Evolutionary conservation across 1,140 invertebrate genomes (phyloP).

Genomic region (Catajapyx aquilonaris): DNA sequence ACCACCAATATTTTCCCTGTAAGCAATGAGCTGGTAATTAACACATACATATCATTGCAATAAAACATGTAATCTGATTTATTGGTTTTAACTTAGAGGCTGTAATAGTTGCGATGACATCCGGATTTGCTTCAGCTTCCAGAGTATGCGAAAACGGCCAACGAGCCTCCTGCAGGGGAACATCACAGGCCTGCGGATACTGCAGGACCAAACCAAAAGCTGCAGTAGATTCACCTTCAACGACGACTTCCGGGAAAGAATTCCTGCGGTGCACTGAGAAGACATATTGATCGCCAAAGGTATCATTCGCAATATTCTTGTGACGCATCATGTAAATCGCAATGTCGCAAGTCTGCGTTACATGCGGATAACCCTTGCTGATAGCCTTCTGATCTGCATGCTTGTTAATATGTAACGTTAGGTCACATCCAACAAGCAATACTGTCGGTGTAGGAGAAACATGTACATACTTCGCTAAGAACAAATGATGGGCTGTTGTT

Average conservation of each 20-base stretch:
- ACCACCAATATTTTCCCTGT: too few relatives aligned
- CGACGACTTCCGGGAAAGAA: conserved; percentile 1
- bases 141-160: conserved; percentile 1
- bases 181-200: background rate
- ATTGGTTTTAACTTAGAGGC: too few relatives aligned
- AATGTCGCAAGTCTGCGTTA: background rate
- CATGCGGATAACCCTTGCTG: background rate
- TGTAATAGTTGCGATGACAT: too few relatives aligned
- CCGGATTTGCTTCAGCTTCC: too few relatives aligned
- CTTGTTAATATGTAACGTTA: background rate
- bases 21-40: too few relatives aligned
- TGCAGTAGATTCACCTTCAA: conserved; percentile 1
- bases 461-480: too few relatives aligned
- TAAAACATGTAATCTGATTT: too few relatives aligned
- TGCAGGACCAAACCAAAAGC: conserved; percentile 1
- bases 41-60: too few relatives aligned
- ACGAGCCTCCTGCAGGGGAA: background rate
- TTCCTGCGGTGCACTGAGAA: too few relatives aligned
- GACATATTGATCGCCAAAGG: too few relatives aligned
- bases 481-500: too few relatives aligned
- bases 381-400: background rate
- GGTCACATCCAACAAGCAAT: background rate
- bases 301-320: background rate
- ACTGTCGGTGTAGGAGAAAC: too few relatives aligned
- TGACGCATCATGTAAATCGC: background rate